phyloP scores from a whole-genome alignment of 2,888 invertebrate genomes.

The Orthosia gothica region DNA sequence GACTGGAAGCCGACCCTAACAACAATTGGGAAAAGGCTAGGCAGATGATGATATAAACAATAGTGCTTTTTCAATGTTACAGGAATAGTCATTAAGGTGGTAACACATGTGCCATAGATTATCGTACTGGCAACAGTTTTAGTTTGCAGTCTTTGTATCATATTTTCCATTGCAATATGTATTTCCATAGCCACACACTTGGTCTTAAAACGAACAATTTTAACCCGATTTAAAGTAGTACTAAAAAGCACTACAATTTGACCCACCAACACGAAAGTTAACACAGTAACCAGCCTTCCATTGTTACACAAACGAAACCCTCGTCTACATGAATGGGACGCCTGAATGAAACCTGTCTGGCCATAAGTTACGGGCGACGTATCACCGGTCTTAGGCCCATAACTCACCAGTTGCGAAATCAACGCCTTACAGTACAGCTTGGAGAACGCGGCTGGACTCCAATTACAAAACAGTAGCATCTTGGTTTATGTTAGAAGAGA shows the following conservation, averaged over 20 bases:
- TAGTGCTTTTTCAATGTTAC: no score
- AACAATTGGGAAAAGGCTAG: no score
- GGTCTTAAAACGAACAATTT: background rate
- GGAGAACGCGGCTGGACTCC: slow-evolving; percentile 51
- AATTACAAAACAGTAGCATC: slow-evolving; percentile 68
- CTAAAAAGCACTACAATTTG: slow-evolving; percentile 2
- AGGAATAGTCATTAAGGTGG: no score
- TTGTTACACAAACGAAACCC: slow-evolving; percentile 55
- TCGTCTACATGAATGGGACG: slow-evolving; percentile 68
- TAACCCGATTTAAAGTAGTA: background rate
- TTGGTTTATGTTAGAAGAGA: slow-evolving; percentile 34
- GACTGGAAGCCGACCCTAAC: no score
- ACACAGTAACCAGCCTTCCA: slow-evolving; percentile 28
- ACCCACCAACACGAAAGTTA: slow-evolving; percentile 12
- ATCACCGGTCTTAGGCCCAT: slow-evolving; percentile 82
- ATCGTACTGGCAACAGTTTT: no score
- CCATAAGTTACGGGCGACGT: slow-evolving; percentile 81
- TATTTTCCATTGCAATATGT: no score
- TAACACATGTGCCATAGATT: no score
- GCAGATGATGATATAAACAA: no score
- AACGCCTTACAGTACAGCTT: slow-evolving; percentile 49
- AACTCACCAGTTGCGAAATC: slow-evolving; percentile 83
- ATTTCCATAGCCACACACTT: no score
- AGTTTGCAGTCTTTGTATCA: no score
- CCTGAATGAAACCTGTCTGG: slow-evolving; percentile 81